Conservation (phyloP, 2,797 vertebrate genomes). For the Urocyon cinereoargenteus region DNA sequence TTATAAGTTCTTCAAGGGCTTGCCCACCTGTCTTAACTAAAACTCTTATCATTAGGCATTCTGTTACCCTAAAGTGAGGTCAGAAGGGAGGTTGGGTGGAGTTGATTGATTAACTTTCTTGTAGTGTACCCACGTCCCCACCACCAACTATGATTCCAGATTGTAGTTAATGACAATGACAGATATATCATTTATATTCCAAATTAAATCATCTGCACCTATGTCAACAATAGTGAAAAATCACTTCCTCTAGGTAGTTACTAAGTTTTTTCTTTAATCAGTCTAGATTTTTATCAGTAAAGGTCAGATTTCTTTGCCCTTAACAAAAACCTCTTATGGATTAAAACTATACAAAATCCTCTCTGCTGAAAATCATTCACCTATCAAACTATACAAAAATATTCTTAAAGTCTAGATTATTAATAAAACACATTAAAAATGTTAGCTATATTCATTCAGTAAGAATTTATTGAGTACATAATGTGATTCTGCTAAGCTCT, state of each 20-base stretch:
- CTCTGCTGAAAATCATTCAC: neutral
- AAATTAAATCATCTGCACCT: neutral
- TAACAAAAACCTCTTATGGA: neutral
- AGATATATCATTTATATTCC: neutral
- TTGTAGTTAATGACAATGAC: neutral
- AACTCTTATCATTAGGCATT: neutral
- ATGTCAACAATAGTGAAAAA: neutral
- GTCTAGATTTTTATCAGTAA: neutral
- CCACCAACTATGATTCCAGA: neutral
- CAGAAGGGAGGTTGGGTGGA: neutral
- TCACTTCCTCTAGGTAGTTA: neutral
- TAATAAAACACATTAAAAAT: neutral
- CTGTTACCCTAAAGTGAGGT: neutral
- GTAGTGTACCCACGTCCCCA: too few species aligned
- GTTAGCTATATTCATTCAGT: neutral
- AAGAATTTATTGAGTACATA: neutral
- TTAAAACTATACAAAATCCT: neutral
- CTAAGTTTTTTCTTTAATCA: neutral
- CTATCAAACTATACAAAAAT: neutral
- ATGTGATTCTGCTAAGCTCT: neutral
- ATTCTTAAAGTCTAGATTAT: neutral
- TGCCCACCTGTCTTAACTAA: neutral
- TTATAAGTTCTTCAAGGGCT: neutral
- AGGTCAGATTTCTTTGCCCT: neutral
- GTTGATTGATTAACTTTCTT: neutral